Evolutionary conservation across 2,797 vertebrate genomes (phyloP), one percentile per base, ranked within the genome.

Genomic region (Ptychadena robeensis): DNA sequence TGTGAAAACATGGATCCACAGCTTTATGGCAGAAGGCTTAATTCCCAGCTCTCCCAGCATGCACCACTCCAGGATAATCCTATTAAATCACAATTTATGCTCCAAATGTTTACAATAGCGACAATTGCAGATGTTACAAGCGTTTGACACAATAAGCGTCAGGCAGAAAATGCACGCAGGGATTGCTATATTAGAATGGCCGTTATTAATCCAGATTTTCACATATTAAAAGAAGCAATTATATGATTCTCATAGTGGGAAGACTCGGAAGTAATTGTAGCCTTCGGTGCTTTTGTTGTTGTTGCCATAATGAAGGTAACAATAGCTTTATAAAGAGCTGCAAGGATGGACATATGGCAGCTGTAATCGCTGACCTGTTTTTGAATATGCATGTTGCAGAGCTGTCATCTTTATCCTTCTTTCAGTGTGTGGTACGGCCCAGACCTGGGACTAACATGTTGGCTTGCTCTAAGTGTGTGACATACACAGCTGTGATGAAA

Each of bases 21-120:
- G 44, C 44, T 53, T 53, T 53, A 53, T 53, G 44, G 44, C 65
- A 31, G 65, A 18, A 11, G 28, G 30, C 65, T 67, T 18, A 32
- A 67, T 67, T 67, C 32, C 18, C 44, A n/a, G 44, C 7, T 53
- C 44, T 53, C 44, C 44, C 44, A 53, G 44, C 44, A 53, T 53
- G 44, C 44, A 53, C 44, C 44, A 53, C 44, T 53, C 44, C 44
- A 53, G 44, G 44, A 53, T 53, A 53, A 53, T 53, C 44, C 44
- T 53, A 53, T 53, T 53, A 53, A 53, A 53, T 53, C 44, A 53
- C 44, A 53, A 53, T 53, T 53, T 53, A 53, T 53, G 44, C 44
- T 53, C 44, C 44, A 53, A 53, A 53, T 53, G 44, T 53, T 53
- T 53, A 53, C 44, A 53, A 53, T 53, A 53, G 44, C 44, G 44